A percentile compares a stretch with the other conserved stretches of the same genome.
phyloP scores from a whole-genome alignment of 2,797 vertebrate genomes.

The Clarias fuscus region DNA sequence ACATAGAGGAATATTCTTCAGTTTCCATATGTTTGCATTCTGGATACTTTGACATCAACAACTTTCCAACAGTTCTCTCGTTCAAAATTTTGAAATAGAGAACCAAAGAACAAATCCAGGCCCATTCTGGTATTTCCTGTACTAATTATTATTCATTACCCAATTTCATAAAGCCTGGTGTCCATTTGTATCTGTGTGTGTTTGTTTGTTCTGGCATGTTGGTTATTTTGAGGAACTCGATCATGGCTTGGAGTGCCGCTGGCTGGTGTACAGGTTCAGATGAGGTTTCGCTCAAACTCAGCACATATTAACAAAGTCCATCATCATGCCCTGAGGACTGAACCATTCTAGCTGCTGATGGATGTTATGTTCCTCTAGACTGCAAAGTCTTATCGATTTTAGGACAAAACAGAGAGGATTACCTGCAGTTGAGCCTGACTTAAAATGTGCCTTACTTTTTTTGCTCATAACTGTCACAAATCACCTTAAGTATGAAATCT shows the following conservation, averaged over 20 bases:
- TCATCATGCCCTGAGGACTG: constrained; percentile 6
- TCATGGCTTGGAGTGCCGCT: background rate
- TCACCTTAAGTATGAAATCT: constrained; percentile 21
- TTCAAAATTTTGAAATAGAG: background rate
- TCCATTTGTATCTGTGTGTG: background rate
- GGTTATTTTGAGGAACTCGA: constrained; percentile 25
- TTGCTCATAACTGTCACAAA: background rate
- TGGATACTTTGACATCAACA: background rate
- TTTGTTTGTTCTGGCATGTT: background rate
- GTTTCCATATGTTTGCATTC: background rate
- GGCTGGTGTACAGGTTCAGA: constrained; percentile 12
- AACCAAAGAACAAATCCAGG: background rate
- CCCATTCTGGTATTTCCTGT: background rate
- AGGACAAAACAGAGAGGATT: constrained; percentile 32
- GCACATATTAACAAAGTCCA: constrained; percentile 12
- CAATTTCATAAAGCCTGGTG: background rate
- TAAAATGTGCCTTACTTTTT: background rate
- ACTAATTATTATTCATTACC: background rate
- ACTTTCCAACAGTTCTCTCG: background rate
- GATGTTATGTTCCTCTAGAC: constrained; percentile 24
- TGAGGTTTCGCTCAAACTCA: constrained; percentile 18
- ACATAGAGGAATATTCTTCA: background rate
- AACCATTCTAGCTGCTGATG: constrained; percentile 15
- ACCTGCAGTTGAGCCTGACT: background rate
- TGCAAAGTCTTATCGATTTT: constrained; percentile 31